Percentiles rank a stretch among this genome's conserved stretches.
These are phyloP conservation scores for Osmerus mordax DNA, from an alignment of 2,113 vertebrate species.

Conservation along the genomic window DNA sequence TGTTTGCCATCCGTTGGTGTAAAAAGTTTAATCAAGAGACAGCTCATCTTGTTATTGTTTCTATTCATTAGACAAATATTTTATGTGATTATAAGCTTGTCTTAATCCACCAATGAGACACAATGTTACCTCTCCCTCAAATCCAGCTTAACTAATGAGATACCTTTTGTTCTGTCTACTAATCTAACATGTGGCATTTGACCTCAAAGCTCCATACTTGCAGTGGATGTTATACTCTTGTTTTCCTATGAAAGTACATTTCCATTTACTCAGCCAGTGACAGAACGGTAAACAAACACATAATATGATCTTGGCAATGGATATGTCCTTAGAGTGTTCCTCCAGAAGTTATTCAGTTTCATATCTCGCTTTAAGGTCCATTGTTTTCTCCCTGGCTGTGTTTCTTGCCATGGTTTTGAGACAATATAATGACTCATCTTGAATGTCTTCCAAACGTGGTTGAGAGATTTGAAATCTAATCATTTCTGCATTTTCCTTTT, in stretches of 20 bases:
- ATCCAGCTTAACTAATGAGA: neutral
- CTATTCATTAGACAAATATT: neutral
- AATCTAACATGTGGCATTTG: neutral
- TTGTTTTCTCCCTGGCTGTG: neutral
- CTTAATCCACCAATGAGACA: neutral
- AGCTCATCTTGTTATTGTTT: neutral
- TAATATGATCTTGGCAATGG: neutral
- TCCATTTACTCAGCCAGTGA: neutral
- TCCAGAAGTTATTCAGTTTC: neutral
- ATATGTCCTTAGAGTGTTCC: neutral
- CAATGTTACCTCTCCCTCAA: neutral
- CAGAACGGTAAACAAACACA: neutral
- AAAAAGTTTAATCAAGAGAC: neutral
- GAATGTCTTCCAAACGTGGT: conserved; percentile 22
- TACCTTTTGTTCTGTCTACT: neutral
- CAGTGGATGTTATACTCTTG: neutral
- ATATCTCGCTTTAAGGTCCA: neutral
- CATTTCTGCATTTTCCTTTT: conserved; percentile 29
- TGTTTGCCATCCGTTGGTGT: neutral
- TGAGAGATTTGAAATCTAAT: conserved; percentile 41
- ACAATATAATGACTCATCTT: conserved; percentile 4
- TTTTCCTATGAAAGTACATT: neutral
- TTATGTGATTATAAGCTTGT: neutral
- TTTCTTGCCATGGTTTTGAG: neutral
- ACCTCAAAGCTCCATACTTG: neutral